phyloP scores from a whole-genome alignment of 2,797 vertebrate genomes.

The Halcyon chelicuti region DNA sequence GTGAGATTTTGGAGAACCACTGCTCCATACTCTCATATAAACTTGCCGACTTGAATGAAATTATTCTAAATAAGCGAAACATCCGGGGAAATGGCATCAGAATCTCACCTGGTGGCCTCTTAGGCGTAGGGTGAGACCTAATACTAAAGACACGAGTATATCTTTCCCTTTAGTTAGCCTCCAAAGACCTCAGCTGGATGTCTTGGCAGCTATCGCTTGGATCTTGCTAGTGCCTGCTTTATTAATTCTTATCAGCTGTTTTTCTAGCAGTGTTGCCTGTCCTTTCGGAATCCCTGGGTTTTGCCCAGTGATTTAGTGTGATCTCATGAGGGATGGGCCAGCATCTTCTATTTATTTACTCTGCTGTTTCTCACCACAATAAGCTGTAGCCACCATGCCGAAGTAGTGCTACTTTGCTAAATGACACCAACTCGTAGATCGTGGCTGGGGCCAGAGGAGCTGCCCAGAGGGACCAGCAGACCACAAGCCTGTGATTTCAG shows the following conservation, averaged over 20 bases:
- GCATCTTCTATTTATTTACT: neutral
- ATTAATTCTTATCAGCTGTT: conserved; percentile 15
- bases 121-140: neutral
- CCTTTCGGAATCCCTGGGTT: neutral
- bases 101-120: neutral
- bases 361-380: neutral
- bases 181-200: neutral
- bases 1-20: neutral
- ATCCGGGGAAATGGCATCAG: neutral
- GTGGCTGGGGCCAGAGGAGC: neutral
- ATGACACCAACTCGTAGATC: fast-evolving
- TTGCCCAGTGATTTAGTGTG: neutral
- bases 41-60: neutral
- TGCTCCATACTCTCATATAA: neutral
- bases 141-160: neutral
- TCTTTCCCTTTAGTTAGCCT: neutral
- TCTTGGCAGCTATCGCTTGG: neutral
- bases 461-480: neutral
- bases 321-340: neutral
- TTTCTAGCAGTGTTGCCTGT: neutral
- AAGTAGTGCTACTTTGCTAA: neutral
- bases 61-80: neutral
- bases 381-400: neutral
- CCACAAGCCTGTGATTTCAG: neutral
- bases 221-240: neutral